Evolutionary conservation across 2,888 invertebrate genomes (phyloP).

Genomic region (Caenorhabditis wallacei): DNA sequence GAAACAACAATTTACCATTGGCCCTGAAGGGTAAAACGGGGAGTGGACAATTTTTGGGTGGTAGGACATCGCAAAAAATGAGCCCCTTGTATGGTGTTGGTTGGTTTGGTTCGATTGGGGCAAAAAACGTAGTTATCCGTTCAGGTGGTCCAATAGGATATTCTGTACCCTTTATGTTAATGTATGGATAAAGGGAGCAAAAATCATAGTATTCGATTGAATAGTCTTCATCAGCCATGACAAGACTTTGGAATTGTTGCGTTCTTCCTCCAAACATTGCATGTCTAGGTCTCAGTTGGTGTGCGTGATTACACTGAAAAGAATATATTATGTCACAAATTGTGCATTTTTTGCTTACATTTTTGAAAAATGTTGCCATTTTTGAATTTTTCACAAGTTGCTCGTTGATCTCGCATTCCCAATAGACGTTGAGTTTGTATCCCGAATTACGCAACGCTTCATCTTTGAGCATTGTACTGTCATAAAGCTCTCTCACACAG

Average conservation of each 20-base stretch:
- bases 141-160: neutral
- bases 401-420: neutral
- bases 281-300: neutral
- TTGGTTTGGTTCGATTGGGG: neutral
- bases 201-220: conserved; percentile 6
- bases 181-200: neutral
- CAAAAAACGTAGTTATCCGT: conserved; percentile 1
- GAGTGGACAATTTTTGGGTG: neutral
- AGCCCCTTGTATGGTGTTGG: neutral
- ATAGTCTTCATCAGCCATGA: neutral
- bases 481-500: neutral
- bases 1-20: neutral
- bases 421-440: neutral
- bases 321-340: neutral
- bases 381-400: neutral
- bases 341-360: neutral
- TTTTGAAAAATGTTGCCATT: conserved; percentile 1
- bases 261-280: neutral
- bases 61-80: neutral
- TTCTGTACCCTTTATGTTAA: neutral
- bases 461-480: neutral
- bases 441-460: neutral
- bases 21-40: neutral
- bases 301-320: conserved; percentile 7
- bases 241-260: neutral